These are phyloP conservation scores for Eunapius fragilis DNA, from an alignment of 37 sponge, comb jelly and placozoan species.

Conservation along the genomic window DNA sequence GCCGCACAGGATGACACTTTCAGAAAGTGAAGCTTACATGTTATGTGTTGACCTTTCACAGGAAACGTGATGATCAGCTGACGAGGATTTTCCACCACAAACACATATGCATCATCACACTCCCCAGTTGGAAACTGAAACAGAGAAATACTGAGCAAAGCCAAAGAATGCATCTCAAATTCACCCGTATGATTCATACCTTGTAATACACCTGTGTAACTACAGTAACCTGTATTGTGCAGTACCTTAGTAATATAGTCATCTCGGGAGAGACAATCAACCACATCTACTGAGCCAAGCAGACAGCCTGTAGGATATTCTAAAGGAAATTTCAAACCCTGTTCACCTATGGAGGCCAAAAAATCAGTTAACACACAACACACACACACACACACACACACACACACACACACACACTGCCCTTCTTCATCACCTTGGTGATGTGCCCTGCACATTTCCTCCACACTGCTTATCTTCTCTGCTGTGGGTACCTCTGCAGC, in stretches of 20 bases:
- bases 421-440: constrained; percentile 70
- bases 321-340: constrained; percentile 71
- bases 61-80: constrained; percentile 71
- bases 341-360: neutral
- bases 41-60: constrained; percentile 88
- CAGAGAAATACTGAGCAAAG: neutral
- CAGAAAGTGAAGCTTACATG: constrained; percentile 67
- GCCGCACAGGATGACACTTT: too few species aligned
- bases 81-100: constrained; percentile 75
- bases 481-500: constrained; percentile 51
- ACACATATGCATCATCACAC: constrained; percentile 83
- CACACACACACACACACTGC: too few species aligned
- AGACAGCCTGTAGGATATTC: constrained; percentile 84
- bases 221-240: too few species aligned
- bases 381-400: too few species aligned
- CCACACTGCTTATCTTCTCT: constrained; percentile 51
- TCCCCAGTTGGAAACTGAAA: constrained; percentile 77
- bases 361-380: neutral
- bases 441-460: constrained; percentile 59
- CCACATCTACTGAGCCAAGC: constrained; percentile 93
- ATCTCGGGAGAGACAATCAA: constrained; percentile 89
- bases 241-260: constrained; percentile 73
- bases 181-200: too few species aligned
- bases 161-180: too few species aligned
- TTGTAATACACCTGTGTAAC: too few species aligned